Evolutionary conservation across 2,888 invertebrate species (phyloP), one percentile per base, ranked within the genome.

Genomic region (Thecophora atra): DNA sequence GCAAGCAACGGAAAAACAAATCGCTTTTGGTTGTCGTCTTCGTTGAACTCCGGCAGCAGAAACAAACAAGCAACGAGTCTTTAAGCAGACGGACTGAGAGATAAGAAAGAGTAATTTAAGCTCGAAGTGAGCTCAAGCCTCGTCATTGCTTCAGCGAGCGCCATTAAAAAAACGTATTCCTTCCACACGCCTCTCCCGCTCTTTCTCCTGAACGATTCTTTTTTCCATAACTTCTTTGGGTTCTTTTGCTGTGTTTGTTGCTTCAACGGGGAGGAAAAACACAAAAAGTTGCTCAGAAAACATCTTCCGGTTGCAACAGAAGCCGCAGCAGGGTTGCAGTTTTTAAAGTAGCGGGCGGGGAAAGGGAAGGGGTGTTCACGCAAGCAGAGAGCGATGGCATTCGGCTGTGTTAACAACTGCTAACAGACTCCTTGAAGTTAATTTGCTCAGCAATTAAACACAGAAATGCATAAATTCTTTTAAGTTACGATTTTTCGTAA

Each of bases 351-450:
- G 37, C 37, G 37, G 37, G 37, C 37, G 37, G 37, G 37, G 37
- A 37, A n/a, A n/a, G n/a, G n/a, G n/a, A n/a, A n/a, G n/a, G n/a
- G n/a, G n/a, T n/a, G n/a, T n/a, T n/a, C n/a, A n/a, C n/a, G n/a
- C n/a, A n/a, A n/a, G n/a, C n/a, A n/a, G n/a, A n/a, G n/a, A n/a
- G n/a, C n/a, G n/a, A n/a, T n/a, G 47, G 17, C 2, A 11, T n/a
- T 17, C 47, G 47, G 17, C 47, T 47, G 47, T 47, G 47, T 47
- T 47, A n/a, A 47, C 47, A 47, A 47, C 47, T 47, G 47, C 47
- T n/a, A 47, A 47, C 47, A n/a, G 17, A 47, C 47, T 47, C 47
- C 47, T 47, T 47, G 47, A 47, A n/a, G 17, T 47, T n/a, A 47
- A 47, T 47, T 47, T 47, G 17, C 47, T n/a, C 47, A 47, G 17